Conservation (phyloP, 1,140 invertebrate genomes). For the Psix sp. region DNA sequence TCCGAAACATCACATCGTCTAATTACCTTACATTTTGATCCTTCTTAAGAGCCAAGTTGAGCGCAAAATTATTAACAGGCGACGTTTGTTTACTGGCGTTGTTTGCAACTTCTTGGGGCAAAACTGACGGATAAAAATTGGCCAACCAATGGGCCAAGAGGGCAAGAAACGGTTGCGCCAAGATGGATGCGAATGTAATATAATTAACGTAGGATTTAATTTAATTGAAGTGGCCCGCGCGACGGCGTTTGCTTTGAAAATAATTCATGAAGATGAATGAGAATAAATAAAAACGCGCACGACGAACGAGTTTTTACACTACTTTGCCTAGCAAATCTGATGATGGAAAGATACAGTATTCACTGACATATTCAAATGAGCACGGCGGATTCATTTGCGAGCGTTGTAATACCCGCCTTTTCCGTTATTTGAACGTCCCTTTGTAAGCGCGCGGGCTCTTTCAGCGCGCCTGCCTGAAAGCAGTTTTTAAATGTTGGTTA, state of each 20-base stretch:
- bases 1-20: no score
- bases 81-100: no score
- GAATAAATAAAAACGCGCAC: conserved; percentile 56
- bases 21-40: no score
- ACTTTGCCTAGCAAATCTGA: conserved; percentile 33
- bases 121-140: no score
- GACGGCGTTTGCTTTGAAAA: conserved; percentile 48
- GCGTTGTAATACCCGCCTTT: conserved; percentile 30
- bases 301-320: conserved; percentile 55
- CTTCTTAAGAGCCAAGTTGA: no score
- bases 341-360: conserved; percentile 46
- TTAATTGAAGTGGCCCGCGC: background rate
- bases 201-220: conserved; percentile 27
- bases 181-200: conserved; percentile 47
- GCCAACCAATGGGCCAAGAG: no score
- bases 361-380: conserved; percentile 55
- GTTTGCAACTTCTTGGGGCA: no score
- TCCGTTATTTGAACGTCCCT: conserved; percentile 32
- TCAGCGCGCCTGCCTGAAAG: conserved; percentile 6
- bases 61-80: no score
- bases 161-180: no score
- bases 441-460: conserved; percentile 8
- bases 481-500: conserved; percentile 41
- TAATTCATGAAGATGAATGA: conserved; percentile 56
- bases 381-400: conserved; percentile 44